phyloP scores from a whole-genome alignment of 1,140 invertebrate species.

The Drosophila bifasciata region DNA sequence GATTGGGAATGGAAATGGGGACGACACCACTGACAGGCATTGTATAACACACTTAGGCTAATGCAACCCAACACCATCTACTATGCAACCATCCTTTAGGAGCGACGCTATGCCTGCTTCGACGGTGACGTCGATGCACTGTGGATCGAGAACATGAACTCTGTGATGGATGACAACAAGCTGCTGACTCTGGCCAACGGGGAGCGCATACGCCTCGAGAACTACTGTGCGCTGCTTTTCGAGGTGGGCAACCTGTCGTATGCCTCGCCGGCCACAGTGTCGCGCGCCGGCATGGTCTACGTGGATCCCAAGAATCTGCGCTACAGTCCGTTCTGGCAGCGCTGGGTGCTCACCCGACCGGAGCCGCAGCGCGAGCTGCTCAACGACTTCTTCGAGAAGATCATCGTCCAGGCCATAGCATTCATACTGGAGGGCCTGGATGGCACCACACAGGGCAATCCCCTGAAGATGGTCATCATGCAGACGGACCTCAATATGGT shows the following conservation, averaged over 20 bases:
- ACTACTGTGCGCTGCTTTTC: constrained; percentile 93
- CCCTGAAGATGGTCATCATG: constrained; percentile 91
- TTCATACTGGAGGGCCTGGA: constrained; percentile 91
- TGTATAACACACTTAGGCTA: constrained; percentile 76
- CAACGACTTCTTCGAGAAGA: constrained; percentile 84
- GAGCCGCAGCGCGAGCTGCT: constrained; percentile 68
- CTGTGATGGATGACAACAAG: constrained; percentile 97
- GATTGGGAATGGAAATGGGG: constrained; percentile 1
- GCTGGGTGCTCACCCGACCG: constrained; percentile 86
- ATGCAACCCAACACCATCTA: constrained; percentile 58
- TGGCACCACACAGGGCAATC: constrained; percentile 89
- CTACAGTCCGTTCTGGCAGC: constrained; percentile 93
- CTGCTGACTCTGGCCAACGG: constrained; percentile 95
- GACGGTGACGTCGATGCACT: constrained; percentile 96
- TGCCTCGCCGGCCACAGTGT: constrained; percentile 95
- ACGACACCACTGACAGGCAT: constrained; percentile 32
- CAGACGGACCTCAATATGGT: constrained; percentile 95
- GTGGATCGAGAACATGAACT: constrained; percentile 98
- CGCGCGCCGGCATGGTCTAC: constrained; percentile 96
- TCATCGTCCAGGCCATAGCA: constrained; percentile 88
- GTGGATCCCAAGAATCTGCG: constrained; percentile 96
- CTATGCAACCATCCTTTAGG: constrained; percentile 79
- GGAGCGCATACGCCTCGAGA: constrained; percentile 92
- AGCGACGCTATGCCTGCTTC: constrained; percentile 93
- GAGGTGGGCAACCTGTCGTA: constrained; percentile 95